Conservation (phyloP, 2,797 vertebrate genomes). For the Macropodus opercularis region DNA sequence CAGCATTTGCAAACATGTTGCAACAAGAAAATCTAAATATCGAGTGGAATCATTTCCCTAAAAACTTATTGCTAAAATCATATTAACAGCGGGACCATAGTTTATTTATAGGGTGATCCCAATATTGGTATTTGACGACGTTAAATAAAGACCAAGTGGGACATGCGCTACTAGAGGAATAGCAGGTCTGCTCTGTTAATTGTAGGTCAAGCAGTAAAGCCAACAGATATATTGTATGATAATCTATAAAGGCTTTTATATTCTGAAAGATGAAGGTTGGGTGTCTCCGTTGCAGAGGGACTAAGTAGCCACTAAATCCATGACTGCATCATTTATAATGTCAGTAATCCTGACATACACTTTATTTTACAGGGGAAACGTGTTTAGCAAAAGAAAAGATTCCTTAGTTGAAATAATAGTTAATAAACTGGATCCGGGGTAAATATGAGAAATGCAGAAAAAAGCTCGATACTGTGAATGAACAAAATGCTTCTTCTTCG, state of each 20-base stretch:
- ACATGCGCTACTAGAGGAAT: not conserved
- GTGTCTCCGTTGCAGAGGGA: too few species aligned
- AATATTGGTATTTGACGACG: not conserved
- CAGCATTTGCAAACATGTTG: constrained; percentile 25
- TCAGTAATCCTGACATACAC: too few species aligned
- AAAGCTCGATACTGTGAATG: not conserved
- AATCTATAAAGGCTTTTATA: not conserved
- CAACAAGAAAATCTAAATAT: not conserved
- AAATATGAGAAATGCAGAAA: not conserved
- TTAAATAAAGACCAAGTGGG: not conserved
- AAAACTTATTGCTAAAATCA: too few species aligned
- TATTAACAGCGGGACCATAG: not conserved
- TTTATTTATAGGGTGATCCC: not conserved
- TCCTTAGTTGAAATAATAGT: too few species aligned
- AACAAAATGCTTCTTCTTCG: not conserved
- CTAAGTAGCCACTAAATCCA: too few species aligned
- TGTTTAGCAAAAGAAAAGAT: too few species aligned
- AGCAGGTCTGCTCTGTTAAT: not conserved
- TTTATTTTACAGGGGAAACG: not conserved
- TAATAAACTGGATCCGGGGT: not conserved
- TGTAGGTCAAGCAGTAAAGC: not conserved
- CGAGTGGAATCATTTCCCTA: too few species aligned
- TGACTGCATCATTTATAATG: not conserved
- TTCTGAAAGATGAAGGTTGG: too few species aligned
- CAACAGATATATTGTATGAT: not conserved